Evolutionary conservation across 2,113 vertebrate species (phyloP).

Genomic region (Hirundichthys speculiger): DNA sequence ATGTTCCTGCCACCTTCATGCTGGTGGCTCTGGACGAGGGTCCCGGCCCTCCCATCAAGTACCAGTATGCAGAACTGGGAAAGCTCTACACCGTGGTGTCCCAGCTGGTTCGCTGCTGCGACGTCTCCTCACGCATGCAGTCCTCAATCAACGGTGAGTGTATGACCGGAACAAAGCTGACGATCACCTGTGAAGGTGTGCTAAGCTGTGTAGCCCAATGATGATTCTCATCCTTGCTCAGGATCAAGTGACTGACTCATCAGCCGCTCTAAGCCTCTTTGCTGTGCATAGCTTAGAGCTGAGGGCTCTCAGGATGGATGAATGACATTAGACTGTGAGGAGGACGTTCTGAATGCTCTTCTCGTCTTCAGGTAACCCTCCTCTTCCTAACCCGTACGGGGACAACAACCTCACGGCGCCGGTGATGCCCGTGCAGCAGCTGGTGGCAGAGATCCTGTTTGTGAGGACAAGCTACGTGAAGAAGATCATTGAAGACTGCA

Average conservation of each 20-base stretch:
- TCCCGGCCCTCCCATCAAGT: conserved; percentile 98
- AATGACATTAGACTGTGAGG: neutral
- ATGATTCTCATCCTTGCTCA: conserved; percentile 81
- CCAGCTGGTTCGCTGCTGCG: conserved; percentile 96
- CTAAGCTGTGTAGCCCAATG: conserved; percentile 59
- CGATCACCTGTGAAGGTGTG: neutral
- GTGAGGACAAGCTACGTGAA: conserved; percentile 99
- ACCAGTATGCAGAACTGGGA: conserved; percentile 98
- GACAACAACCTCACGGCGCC: conserved; percentile 95
- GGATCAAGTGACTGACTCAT: conserved; percentile 74
- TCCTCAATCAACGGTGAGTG: conserved; percentile 96
- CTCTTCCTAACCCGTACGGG: conserved; percentile 95
- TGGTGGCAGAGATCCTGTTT: conserved; percentile 97
- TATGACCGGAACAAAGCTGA: neutral
- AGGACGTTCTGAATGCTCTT: neutral
- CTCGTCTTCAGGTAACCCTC: conserved; percentile 89
- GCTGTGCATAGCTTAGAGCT: conserved; percentile 70
- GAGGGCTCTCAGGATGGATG: conserved; percentile 60
- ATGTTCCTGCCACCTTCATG: conserved; percentile 98
- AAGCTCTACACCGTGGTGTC: conserved; percentile 98
- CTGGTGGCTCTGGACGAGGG: conserved; percentile 97
- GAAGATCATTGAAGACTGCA: conserved; percentile 99
- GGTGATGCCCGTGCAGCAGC: conserved; percentile 97
- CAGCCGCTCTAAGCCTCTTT: conserved; percentile 66
- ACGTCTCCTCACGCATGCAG: conserved; percentile 97